phyloP scores from a whole-genome alignment of 2,797 vertebrate genomes.

The Otolemur crassicaudatus region DNA sequence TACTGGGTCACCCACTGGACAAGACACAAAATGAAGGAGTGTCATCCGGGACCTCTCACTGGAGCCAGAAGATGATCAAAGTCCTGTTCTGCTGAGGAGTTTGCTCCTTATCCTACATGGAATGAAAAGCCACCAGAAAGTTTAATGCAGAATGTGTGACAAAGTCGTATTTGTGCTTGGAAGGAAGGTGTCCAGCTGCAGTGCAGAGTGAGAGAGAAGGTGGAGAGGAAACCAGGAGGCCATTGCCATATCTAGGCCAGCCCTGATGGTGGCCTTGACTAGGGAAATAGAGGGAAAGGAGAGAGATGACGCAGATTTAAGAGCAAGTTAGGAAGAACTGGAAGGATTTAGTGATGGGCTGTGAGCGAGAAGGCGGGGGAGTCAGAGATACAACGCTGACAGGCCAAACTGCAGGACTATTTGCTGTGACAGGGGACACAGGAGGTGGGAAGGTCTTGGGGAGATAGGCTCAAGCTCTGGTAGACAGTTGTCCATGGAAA shows the following conservation, averaged over 20 bases:
- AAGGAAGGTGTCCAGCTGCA: neutral
- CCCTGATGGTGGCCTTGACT: neutral
- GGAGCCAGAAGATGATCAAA: neutral
- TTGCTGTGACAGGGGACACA: too few relatives aligned
- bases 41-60: too few relatives aligned
- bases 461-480: neutral
- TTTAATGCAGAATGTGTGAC: neutral
- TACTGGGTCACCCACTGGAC: too few relatives aligned
- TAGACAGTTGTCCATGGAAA: neutral
- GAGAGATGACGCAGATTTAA: neutral
- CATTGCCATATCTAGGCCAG: neutral
- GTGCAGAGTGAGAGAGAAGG: neutral
- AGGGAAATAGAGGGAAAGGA: neutral
- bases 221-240: neutral
- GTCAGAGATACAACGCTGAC: neutral
- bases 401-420: neutral
- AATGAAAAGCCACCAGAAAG: neutral
- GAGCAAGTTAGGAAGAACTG: neutral
- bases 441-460: neutral
- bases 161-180: neutral
- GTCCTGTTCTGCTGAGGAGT: neutral
- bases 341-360: neutral
- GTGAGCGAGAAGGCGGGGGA: neutral
- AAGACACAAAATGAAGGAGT: too few relatives aligned
- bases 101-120: neutral